A percentile compares a stretch with the other conserved stretches of the same genome.
These are phyloP conservation scores for Drosophila macrospina DNA, from an alignment of 2,888 invertebrate genomes.

Conservation along the genomic window DNA sequence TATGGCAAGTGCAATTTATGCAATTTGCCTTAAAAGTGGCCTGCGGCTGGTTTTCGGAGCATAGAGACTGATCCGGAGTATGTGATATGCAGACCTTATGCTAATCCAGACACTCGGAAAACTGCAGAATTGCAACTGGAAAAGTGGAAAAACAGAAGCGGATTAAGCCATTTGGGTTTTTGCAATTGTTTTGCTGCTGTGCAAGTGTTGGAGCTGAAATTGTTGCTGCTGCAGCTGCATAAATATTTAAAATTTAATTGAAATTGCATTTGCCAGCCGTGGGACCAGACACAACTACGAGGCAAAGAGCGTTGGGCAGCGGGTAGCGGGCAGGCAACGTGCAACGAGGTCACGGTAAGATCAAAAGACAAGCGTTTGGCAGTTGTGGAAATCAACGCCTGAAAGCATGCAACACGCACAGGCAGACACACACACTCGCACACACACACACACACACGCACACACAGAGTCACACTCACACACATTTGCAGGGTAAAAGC, in stretches of 20 bases:
- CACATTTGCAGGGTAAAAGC: constrained; percentile 16
- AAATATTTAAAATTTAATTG: constrained; percentile 81
- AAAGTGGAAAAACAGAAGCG: constrained; percentile 36
- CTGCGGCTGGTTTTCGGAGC: constrained; percentile 32
- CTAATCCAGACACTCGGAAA: constrained; percentile 46
- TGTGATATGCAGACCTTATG: constrained; percentile 54
- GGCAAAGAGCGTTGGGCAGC: neutral
- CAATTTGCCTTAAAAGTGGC: constrained; percentile 28
- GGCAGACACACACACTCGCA: constrained; percentile 9
- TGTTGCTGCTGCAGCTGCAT: constrained; percentile 57
- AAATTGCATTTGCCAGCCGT: constrained; percentile 69
- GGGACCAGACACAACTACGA: constrained; percentile 19
- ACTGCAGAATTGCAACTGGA: constrained; percentile 8
- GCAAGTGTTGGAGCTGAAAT: constrained; percentile 30
- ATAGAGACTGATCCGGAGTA: constrained; percentile 50
- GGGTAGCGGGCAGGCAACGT: constrained; percentile 12
- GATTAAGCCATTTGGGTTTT: constrained; percentile 60
- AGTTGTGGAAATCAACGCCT: constrained; percentile 80
- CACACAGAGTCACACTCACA: constrained; percentile 9
- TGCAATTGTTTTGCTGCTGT: constrained; percentile 51
- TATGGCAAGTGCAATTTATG: constrained; percentile 32
- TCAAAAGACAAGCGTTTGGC: constrained; percentile 81
- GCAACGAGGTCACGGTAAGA: constrained; percentile 60
- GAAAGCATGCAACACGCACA: constrained; percentile 56
- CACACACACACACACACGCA: constrained; percentile 15